Base-by-base conservation (phyloP, 2,888 invertebrate species). In the Aromia moschata region DNA sequence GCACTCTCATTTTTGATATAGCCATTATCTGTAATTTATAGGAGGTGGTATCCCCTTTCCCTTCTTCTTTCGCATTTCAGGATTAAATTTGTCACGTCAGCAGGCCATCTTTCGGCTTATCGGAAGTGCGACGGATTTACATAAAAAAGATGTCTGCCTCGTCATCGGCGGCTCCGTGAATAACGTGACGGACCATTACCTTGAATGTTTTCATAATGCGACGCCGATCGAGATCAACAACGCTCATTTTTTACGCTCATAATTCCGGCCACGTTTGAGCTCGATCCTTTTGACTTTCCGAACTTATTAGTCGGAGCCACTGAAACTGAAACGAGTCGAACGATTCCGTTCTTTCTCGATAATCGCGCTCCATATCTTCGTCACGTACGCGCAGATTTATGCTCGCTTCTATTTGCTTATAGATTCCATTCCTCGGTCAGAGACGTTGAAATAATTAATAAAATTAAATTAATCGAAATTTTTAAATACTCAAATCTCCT, bases 141-240 rank as follows among this genome's bases (percentile, higher is more conserved):
- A 11, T 18, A 18, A 43, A 43, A 43, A 18, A 43, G 43, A 43
- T 5, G 18, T 43, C 18, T 18, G 16, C 40, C 10, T 14, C 11
- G 40, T 16, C 17, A 41, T 16, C 40, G 17, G 9, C 14, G 17
- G n/a, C 43, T 17, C n/a, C 20, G 43, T 12, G 20, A 17, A 43
- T 43, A 43, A 43, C 20, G 18, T 43, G 20, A 43, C 43, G 20
- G 43, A 43, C 18, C 43, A 43, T 43, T 43, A 43, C 43, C 43
- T 43, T 17, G 20, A 43, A 18, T 18, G 18, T 10, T 43, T 43
- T 18, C 20, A 43, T 18, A 43, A 18, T 43, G 17, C 43, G 11
- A 11, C n/a, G 20, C 11, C 12, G 43, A 43, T 43, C 18, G n/a
- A n/a, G 43, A 43, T 43, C 18, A 43, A n/a, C 10, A 20, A n/a